A percentile compares a stretch with the other conserved stretches of the same genome.
These are phyloP conservation scores for Rhingia campestris DNA, from an alignment of 2,888 invertebrate genomes.

Conservation along the genomic window DNA sequence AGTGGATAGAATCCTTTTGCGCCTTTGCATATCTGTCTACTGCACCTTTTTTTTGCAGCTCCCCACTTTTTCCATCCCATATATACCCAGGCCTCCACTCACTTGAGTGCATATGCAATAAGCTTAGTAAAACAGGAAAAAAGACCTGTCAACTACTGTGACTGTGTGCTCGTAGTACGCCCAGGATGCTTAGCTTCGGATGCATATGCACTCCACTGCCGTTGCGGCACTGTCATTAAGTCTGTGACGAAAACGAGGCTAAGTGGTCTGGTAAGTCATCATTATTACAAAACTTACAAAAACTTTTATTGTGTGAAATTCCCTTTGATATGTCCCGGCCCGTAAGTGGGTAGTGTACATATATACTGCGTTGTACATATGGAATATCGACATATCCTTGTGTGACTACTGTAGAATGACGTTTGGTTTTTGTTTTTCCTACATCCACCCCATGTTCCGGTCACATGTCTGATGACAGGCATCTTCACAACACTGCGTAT, in stretches of 20 bases:
- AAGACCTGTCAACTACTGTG: conserved; percentile 70
- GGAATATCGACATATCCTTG: conserved; percentile 50
- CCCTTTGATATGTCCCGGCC: conserved; percentile 70
- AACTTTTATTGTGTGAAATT: conserved; percentile 74
- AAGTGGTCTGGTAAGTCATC: conserved; percentile 75
- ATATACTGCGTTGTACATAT: conserved; percentile 5
- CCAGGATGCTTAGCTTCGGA: conserved; percentile 54
- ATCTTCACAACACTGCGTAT: conserved; percentile 27
- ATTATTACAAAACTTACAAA: conserved; percentile 75
- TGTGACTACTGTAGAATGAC: background rate
- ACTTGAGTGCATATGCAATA: conserved; percentile 70
- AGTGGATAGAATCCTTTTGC: conserved; percentile 59
- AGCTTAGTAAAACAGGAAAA: conserved; percentile 66
- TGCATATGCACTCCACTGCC: conserved; percentile 55
- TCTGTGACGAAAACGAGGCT: conserved; percentile 73
- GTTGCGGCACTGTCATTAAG: conserved; percentile 67
- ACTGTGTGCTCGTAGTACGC: conserved; percentile 37
- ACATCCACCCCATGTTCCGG: conserved; percentile 5
- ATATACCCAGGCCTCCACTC: conserved; percentile 39
- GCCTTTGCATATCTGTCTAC: conserved; percentile 61
- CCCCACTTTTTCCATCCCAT: conserved; percentile 4
- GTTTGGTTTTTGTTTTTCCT: background rate
- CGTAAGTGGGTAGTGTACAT: conserved; percentile 54
- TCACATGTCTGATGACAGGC: conserved; percentile 15
- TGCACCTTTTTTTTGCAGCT: conserved; percentile 39